Percentiles rank a stretch among this genome's conserved stretches.
phyloP scores from a whole-genome alignment of 2,113 vertebrate genomes.

The Burhinus bistriatus region DNA sequence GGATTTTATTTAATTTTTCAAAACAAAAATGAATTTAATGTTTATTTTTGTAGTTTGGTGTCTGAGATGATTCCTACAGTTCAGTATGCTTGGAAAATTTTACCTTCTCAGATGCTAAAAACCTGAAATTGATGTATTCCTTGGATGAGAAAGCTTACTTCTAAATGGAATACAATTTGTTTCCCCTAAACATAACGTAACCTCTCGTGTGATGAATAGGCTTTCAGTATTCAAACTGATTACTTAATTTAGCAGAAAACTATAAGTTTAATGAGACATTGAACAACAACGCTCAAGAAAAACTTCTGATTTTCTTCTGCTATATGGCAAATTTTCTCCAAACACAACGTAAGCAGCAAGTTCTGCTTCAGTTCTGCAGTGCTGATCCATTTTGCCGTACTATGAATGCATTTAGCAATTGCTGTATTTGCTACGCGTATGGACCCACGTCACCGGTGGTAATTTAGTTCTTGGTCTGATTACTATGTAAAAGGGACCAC shows the following conservation, averaged over 20 bases:
- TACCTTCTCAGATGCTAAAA: background rate
- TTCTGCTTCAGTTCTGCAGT: background rate
- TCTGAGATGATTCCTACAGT: background rate
- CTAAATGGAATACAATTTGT: background rate
- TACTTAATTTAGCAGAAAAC: slow-evolving; percentile 45
- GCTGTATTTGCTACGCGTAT: background rate
- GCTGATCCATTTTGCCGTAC: background rate
- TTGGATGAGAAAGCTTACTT: background rate
- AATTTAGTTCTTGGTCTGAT: background rate
- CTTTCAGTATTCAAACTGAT: slow-evolving; percentile 24
- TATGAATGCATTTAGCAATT: background rate
- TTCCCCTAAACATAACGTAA: background rate
- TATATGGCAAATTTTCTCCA: background rate
- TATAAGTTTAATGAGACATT: slow-evolving; percentile 41
- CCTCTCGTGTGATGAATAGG: slow-evolving; percentile 33
- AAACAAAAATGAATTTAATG: background rate
- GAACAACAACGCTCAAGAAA: background rate
- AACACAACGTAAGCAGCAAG: background rate
- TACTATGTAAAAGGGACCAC: background rate
- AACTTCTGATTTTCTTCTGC: background rate
- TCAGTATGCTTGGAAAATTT: background rate
- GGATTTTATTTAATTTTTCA: background rate
- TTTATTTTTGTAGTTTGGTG: background rate
- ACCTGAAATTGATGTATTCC: background rate
- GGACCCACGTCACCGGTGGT: accelerated